These are phyloP conservation scores for Mus minutoides DNA, from an alignment of 2,797 vertebrate species.

Conservation along the genomic window DNA sequence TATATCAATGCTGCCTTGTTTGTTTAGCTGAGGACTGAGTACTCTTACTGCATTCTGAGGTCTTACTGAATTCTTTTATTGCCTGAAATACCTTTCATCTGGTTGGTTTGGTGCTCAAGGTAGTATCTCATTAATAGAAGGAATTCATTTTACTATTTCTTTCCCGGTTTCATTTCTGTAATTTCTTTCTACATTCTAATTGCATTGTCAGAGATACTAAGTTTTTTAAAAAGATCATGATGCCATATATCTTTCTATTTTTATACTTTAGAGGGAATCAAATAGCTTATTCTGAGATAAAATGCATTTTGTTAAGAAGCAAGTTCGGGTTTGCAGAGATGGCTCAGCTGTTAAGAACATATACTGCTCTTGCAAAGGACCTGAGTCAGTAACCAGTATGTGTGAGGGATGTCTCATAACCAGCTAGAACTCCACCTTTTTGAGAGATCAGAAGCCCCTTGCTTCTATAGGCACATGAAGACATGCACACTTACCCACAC, in stretches of 20 bases:
- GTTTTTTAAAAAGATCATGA: background rate
- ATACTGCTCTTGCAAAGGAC: background rate
- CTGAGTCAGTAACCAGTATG: background rate
- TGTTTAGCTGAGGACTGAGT: background rate
- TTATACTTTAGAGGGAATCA: background rate
- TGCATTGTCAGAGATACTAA: background rate
- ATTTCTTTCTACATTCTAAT: conserved; percentile 41
- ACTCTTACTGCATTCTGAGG: background rate
- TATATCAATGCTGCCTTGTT: background rate
- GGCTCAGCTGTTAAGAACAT: background rate
- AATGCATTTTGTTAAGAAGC: background rate
- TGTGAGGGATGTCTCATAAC: background rate
- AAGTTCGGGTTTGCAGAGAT: background rate
- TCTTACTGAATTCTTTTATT: background rate
- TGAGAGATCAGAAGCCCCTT: background rate
- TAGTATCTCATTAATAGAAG: conserved; percentile 5
- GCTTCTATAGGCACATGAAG: background rate
- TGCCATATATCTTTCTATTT: background rate
- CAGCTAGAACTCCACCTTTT: background rate
- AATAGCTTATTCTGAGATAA: background rate
- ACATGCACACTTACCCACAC: background rate
- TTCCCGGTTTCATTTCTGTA: background rate
- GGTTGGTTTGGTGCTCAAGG: background rate
- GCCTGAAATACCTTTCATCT: background rate
- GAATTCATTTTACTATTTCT: background rate